These are phyloP conservation scores for Troides oblongomaculatus DNA, from an alignment of 2,888 invertebrate species.

Conservation along the genomic window DNA sequence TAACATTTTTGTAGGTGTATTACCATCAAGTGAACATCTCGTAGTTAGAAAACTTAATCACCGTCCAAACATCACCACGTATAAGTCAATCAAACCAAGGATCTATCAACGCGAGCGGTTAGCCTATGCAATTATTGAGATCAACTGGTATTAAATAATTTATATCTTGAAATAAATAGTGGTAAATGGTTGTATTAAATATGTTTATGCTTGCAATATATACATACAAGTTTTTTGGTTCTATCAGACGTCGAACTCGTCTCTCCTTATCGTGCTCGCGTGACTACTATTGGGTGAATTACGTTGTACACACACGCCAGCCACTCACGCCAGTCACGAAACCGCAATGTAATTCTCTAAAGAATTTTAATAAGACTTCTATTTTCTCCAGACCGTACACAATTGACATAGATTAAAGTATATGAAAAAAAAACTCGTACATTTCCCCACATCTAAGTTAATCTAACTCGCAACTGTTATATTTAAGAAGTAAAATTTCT, in stretches of 20 bases:
- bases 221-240: conserved; percentile 19
- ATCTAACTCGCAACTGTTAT: too few relatives aligned
- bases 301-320: conserved; percentile 14
- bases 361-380: neutral
- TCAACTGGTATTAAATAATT: too few relatives aligned
- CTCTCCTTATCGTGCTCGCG: conserved; percentile 23
- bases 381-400: conserved; percentile 1
- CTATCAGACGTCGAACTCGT: conserved; percentile 24
- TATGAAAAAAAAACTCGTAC: neutral
- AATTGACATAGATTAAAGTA: neutral
- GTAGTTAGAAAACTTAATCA: too few relatives aligned
- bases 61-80: too few relatives aligned
- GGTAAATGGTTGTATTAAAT: neutral
- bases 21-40: too few relatives aligned
- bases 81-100: too few relatives aligned
- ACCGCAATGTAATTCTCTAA: conserved; percentile 5
- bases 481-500: too few relatives aligned
- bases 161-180: neutral
- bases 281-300: conserved; percentile 23
- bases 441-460: too few relatives aligned
- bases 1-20: too few relatives aligned
- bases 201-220: neutral
- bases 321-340: conserved; percentile 23
- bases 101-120: too few relatives aligned
- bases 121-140: too few relatives aligned